Percentiles rank a stretch among this genome's conserved stretches.
Conservation (phyloP, 2,888 invertebrate genomes). For the Agriopis marginaria region DNA sequence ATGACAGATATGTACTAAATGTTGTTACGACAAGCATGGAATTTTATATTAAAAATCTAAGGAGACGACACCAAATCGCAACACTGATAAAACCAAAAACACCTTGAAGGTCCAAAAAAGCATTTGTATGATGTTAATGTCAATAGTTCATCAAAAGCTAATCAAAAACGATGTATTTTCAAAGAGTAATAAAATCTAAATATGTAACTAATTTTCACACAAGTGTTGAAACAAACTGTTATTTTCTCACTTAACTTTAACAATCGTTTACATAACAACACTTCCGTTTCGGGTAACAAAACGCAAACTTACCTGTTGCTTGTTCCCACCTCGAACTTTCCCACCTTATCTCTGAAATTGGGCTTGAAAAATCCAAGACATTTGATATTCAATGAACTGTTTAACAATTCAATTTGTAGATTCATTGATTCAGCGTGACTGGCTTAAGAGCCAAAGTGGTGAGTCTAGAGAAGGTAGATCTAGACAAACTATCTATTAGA, state of each 20-base stretch:
- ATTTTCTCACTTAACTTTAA: slow-evolving; percentile 23
- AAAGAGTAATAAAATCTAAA: not conserved
- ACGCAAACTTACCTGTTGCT: slow-evolving; percentile 40
- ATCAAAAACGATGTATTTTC: too few species aligned
- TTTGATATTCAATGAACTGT: slow-evolving; percentile 41
- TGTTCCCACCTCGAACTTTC: slow-evolving; percentile 36
- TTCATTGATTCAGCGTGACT: slow-evolving; percentile 85
- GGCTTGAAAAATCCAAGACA: slow-evolving; percentile 48
- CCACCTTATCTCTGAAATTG: slow-evolving; percentile 38
- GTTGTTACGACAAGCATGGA: too few species aligned
- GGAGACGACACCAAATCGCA: too few species aligned
- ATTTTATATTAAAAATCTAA: too few species aligned
- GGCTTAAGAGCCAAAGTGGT: slow-evolving; percentile 85
- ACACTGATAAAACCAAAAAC: too few species aligned
- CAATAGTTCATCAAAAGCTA: too few species aligned
- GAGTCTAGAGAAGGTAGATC: slow-evolving; percentile 83
- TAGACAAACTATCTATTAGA: slow-evolving; percentile 59
- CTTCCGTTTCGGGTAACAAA: slow-evolving; percentile 44
- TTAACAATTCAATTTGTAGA: slow-evolving; percentile 74
- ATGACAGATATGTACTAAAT: too few species aligned
- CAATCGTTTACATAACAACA: slow-evolving; percentile 41
- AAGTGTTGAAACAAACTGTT: not conserved
- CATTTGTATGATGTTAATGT: too few species aligned
- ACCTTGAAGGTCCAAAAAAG: too few species aligned
- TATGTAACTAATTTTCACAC: not conserved